Conservation (phyloP, 2,113 vertebrate species). For the Ptilonorhynchus violaceus region DNA sequence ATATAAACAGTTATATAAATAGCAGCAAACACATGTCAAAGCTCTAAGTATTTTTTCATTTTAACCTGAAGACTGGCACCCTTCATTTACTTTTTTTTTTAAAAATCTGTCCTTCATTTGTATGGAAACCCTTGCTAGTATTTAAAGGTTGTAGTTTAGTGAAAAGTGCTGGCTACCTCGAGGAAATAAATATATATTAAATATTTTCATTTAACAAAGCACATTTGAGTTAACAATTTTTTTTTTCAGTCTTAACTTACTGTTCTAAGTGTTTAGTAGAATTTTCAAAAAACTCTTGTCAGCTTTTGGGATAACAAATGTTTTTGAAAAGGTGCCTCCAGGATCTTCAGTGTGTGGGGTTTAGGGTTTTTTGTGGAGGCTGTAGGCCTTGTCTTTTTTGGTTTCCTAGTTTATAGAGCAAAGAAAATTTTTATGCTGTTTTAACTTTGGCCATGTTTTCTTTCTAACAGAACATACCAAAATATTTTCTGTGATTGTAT, state of each 20-base stretch:
- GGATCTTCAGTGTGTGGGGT: rapidly evolving
- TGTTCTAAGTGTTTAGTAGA: not conserved
- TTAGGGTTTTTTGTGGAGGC: not conserved
- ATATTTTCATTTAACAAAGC: not conserved
- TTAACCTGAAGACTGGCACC: not conserved
- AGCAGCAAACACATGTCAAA: not conserved
- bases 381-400: not conserved
- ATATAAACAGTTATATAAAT: not conserved
- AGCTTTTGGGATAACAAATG: not conserved
- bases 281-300: not conserved
- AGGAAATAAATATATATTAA: not conserved
- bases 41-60: not conserved
- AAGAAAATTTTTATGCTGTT: not conserved
- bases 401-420: not conserved
- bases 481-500: not conserved
- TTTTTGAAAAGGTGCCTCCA: not conserved
- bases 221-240: not conserved
- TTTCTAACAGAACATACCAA: not conserved
- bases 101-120: not conserved
- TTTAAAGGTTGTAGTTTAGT: not conserved
- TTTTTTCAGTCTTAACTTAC: not conserved
- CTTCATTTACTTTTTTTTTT: not conserved
- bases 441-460: not conserved
- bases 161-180: not conserved
- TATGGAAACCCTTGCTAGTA: not conserved